Percentiles rank a stretch among this genome's conserved stretches.
These are phyloP conservation scores for Sphyrna mokarran DNA, from an alignment of 2,113 vertebrate genomes.

Conservation along the genomic window DNA sequence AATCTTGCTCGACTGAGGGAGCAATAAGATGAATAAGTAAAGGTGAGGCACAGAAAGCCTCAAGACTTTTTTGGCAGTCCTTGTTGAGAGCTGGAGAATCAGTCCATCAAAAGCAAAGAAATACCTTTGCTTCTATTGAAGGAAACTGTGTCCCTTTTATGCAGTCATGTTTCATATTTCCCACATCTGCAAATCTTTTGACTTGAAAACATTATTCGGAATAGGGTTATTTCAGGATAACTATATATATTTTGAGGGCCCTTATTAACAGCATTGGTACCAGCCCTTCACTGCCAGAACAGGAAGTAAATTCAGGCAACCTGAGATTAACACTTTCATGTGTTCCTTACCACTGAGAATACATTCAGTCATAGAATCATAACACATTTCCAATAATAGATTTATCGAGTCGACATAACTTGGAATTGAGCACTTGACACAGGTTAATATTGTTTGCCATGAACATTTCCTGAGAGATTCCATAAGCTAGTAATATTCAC, in stretches of 20 bases:
- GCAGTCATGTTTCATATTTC: not conserved
- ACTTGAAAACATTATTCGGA: not conserved
- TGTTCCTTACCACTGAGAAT: not conserved
- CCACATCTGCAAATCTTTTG: not conserved
- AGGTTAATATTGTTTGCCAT: not conserved
- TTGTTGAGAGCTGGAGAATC: not conserved
- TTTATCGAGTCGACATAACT: not conserved
- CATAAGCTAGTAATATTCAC: not conserved
- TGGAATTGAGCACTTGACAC: not conserved
- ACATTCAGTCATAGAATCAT: not conserved
- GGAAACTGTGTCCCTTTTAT: not conserved
- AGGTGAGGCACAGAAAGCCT: not conserved
- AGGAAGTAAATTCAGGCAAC: not conserved
- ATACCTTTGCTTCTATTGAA: not conserved
- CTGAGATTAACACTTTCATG: not conserved
- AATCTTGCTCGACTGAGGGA: slow-evolving; percentile 7
- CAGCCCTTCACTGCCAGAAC: not conserved
- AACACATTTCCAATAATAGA: not conserved
- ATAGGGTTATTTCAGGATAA: not conserved
- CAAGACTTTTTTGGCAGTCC: not conserved
- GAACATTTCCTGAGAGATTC: not conserved
- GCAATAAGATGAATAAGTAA: not conserved
- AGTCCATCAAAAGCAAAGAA: not conserved
- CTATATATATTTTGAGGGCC: not conserved
- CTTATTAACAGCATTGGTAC: not conserved